phyloP scores from a whole-genome alignment of 2,888 invertebrate genomes.

The Craniophora ligustri region DNA sequence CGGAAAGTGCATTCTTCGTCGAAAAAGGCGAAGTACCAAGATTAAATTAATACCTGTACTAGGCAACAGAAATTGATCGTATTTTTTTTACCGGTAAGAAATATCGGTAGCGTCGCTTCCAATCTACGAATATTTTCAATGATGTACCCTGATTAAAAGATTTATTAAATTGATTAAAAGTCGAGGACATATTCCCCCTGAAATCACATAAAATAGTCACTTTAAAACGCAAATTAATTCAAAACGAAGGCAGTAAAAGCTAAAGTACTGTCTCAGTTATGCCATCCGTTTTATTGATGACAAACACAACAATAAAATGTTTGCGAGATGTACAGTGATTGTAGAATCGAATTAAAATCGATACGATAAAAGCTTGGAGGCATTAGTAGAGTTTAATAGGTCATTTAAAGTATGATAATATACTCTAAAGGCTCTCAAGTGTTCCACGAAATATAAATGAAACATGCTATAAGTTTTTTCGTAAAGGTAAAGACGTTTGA shows the following conservation, averaged over 20 bases:
- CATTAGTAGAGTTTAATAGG: conserved; percentile 11
- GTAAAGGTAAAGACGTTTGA: no score
- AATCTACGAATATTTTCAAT: no score
- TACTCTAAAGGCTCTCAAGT: no score
- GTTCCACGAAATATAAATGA: no score
- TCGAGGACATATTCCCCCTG: background rate
- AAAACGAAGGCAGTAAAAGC: conserved; percentile 8
- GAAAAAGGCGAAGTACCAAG: no score
- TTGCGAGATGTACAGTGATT: conserved; percentile 12
- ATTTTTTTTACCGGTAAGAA: no score
- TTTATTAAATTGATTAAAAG: background rate
- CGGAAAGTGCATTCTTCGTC: no score
- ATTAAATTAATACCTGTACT: no score
- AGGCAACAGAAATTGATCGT: no score
- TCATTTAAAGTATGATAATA: background rate
- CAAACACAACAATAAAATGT: conserved; percentile 30
- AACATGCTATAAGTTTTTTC: no score
- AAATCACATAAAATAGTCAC: background rate
- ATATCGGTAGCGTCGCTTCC: no score
- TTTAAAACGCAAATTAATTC: conserved; percentile 2
- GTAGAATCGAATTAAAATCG: conserved; percentile 30
- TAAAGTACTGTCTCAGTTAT: background rate
- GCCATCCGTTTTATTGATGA: conserved; percentile 29
- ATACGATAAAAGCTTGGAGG: conserved; percentile 12
- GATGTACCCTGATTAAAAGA: background rate